Evolutionary conservation across 2,888 invertebrate genomes (phyloP).

Genomic region (Dexiosoma caninum): DNA sequence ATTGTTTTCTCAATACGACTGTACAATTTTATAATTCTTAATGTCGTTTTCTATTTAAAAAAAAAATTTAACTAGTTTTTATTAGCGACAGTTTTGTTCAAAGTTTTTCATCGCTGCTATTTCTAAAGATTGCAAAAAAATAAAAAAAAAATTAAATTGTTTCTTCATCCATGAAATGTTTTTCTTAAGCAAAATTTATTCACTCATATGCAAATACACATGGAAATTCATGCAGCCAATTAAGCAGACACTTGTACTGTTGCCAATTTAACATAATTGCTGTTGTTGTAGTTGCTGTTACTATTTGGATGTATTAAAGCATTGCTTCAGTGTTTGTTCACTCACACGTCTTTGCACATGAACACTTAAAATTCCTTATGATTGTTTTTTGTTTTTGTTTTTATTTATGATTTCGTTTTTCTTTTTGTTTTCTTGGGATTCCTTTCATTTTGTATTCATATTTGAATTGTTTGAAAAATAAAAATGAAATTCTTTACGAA

Average conservation of each 20-base stretch:
- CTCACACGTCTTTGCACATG: constrained; percentile 8
- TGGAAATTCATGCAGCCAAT: constrained; percentile 37
- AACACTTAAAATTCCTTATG: constrained; percentile 47
- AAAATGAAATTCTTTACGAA: constrained; percentile 47
- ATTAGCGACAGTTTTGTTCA: background rate
- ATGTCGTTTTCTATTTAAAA: background rate
- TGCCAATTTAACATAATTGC: constrained; percentile 13
- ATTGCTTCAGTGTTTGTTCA: constrained; percentile 20
- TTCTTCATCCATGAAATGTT: background rate
- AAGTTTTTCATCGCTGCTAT: background rate
- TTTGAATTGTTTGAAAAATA: constrained; percentile 2
- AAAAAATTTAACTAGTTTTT: background rate
- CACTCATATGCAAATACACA: background rate
- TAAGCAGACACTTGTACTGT: constrained; percentile 35
- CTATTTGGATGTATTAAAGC: constrained; percentile 12
- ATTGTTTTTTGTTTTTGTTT: constrained; percentile 10
- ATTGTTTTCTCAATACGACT: no score
- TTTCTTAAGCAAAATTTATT: background rate
- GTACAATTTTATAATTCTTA: background rate
- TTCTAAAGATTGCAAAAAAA: background rate
- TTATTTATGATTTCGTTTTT: background rate
- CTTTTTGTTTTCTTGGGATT: background rate
- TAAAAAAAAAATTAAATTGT: no score
- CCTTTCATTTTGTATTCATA: background rate
- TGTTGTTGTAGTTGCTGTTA: background rate